phyloP scores from a whole-genome alignment of 2,888 invertebrate genomes.

The Choreutis nemorana region DNA sequence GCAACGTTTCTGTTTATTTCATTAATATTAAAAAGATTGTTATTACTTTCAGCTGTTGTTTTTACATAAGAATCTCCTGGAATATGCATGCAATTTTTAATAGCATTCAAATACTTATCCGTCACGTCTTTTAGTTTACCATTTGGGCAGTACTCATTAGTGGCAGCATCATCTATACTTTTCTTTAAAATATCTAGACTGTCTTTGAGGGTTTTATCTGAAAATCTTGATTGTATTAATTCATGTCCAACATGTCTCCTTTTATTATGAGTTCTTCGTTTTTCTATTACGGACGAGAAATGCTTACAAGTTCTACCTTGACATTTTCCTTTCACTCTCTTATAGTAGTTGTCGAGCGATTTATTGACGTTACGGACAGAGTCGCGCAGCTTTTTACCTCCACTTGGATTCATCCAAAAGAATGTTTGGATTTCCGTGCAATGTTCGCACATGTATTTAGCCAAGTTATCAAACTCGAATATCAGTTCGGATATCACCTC shows the following conservation, averaged over 20 bases:
- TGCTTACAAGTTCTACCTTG: slow-evolving; percentile 32
- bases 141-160: too few species aligned
- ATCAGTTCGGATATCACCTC: slow-evolving; percentile 39
- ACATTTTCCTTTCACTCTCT: slow-evolving; percentile 41
- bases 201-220: too few species aligned
- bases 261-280: slow-evolving; percentile 17
- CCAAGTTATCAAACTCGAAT: slow-evolving; percentile 40
- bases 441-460: slow-evolving; percentile 38
- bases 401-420: slow-evolving; percentile 43
- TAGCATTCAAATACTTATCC: too few species aligned
- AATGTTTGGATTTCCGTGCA: slow-evolving; percentile 49
- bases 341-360: slow-evolving; percentile 35
- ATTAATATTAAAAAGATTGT: too few species aligned
- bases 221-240: too few species aligned
- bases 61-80: too few species aligned
- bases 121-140: too few species aligned
- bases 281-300: slow-evolving; percentile 29
- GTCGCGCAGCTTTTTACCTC: slow-evolving; percentile 37
- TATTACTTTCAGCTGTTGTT: too few species aligned
- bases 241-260: too few species aligned
- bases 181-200: slow-evolving; percentile 10
- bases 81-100: too few species aligned
- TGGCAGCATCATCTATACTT: too few species aligned
- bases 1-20: too few species aligned
- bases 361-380: slow-evolving; percentile 33